phyloP scores from a whole-genome alignment of 2,797 vertebrate species.

The Cetoscarus ocellatus region DNA sequence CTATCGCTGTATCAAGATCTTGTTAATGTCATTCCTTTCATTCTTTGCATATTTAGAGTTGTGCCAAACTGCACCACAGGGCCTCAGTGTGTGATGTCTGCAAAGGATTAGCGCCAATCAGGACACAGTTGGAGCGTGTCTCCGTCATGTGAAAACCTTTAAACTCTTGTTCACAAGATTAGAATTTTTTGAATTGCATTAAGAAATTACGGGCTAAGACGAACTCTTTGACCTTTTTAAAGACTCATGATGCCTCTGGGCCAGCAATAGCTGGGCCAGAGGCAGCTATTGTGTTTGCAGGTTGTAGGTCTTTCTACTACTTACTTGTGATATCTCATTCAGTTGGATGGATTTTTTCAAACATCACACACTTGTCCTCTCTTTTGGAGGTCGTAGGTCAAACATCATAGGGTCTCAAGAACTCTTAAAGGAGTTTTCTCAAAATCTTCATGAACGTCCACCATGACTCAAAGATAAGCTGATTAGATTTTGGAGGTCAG shows the following conservation, averaged over 20 bases:
- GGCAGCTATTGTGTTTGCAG: too few relatives aligned
- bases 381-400: too few relatives aligned
- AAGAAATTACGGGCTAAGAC: neutral
- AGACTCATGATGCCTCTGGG: neutral
- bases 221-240: constrained; percentile 6
- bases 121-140: neutral
- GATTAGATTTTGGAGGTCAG: too few relatives aligned
- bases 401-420: too few relatives aligned
- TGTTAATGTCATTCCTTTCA: constrained; percentile 13
- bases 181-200: neutral
- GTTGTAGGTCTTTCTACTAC: too few relatives aligned
- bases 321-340: too few relatives aligned
- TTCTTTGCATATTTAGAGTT: constrained; percentile 37
- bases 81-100: constrained; percentile 12
- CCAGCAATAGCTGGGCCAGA: too few relatives aligned
- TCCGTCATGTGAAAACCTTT: constrained; percentile 3
- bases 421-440: too few relatives aligned
- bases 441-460: too few relatives aligned
- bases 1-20: neutral
- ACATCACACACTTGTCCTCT: too few relatives aligned
- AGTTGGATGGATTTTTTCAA: too few relatives aligned
- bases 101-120: constrained; percentile 22
- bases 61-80: neutral
- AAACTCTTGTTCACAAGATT: neutral
- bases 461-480: too few relatives aligned